Conservation (phyloP, 1,140 invertebrate species). For the Uloborus diversus region DNA sequence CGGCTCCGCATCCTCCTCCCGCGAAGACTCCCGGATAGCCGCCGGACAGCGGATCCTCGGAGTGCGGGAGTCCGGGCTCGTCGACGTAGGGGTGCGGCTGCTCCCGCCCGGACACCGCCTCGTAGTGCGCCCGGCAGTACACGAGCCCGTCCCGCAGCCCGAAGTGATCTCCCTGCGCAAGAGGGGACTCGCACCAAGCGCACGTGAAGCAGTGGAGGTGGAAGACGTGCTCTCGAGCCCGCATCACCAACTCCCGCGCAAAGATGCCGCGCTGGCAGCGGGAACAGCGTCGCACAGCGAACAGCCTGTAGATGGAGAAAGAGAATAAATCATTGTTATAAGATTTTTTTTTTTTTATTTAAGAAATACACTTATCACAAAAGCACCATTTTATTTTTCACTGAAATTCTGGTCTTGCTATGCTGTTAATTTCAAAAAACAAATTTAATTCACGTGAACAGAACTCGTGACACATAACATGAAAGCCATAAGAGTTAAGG, state of each 20-base stretch:
- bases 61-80: neutral
- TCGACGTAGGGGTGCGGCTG: neutral
- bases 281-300: slow-evolving; percentile 76
- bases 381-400: too few relatives aligned
- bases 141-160: slow-evolving; percentile 69
- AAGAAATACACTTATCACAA: too few relatives aligned
- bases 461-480: too few relatives aligned
- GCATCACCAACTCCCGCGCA: slow-evolving; percentile 89
- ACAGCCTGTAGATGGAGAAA: slow-evolving; percentile 63
- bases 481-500: too few relatives aligned
- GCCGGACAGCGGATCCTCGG: neutral
- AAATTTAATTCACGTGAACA: too few relatives aligned
- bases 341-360: too few relatives aligned
- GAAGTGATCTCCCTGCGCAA: slow-evolving; percentile 81
- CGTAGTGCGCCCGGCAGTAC: slow-evolving; percentile 68
- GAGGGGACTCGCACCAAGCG: slow-evolving; percentile 76
- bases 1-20: neutral
- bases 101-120: slow-evolving; percentile 56
- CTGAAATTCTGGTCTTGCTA: too few relatives aligned
- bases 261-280: slow-evolving; percentile 84
- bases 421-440: too few relatives aligned
- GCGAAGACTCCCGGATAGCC: neutral
- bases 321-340: too few relatives aligned
- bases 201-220: slow-evolving; percentile 92
- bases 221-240: slow-evolving; percentile 84